phyloP scores from a whole-genome alignment of 1,140 invertebrate genomes.

The Nymphalis io region DNA sequence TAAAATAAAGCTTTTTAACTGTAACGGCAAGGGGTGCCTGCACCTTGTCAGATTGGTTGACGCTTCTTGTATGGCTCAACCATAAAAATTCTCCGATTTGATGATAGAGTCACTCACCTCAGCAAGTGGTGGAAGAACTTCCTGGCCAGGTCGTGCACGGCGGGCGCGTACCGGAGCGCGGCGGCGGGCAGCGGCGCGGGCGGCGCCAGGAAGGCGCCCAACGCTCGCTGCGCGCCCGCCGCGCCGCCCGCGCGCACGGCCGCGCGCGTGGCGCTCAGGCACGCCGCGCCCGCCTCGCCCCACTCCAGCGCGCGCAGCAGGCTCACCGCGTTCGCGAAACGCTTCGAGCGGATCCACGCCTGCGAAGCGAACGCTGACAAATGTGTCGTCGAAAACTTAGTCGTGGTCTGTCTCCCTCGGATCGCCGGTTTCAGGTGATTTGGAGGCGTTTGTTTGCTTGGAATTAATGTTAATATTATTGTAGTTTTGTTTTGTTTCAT shows the following conservation, averaged over 20 bases:
- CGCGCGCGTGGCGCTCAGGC: slow-evolving; percentile 43
- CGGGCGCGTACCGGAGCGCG: slow-evolving; percentile 53
- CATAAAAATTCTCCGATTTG: not conserved
- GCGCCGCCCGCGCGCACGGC: slow-evolving; percentile 27
- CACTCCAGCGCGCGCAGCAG: slow-evolving; percentile 62
- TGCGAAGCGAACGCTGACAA: slow-evolving; percentile 18
- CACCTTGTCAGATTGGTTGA: too few relatives aligned
- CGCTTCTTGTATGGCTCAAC: too few relatives aligned
- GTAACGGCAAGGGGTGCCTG: too few relatives aligned
- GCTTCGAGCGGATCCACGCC: slow-evolving; percentile 60
- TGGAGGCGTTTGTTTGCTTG: too few relatives aligned
- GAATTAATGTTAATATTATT: too few relatives aligned
- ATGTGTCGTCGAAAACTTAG: too few relatives aligned
- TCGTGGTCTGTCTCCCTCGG: too few relatives aligned
- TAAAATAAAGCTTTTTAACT: too few relatives aligned
- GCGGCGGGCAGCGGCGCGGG: slow-evolving; percentile 42
- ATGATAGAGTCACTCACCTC: slow-evolving; percentile 48
- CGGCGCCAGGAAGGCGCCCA: slow-evolving; percentile 69
- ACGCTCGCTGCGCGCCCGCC: slow-evolving; percentile 52
- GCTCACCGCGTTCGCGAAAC: slow-evolving; percentile 52
- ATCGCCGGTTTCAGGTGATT: too few relatives aligned
- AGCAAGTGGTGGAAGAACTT: slow-evolving; percentile 74
- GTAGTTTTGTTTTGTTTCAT: too few relatives aligned
- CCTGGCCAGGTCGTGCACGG: slow-evolving; percentile 67
- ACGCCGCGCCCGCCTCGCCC: slow-evolving; percentile 58